Evolutionary conservation across 1,140 invertebrate species (phyloP), one percentile per base, ranked within the genome.

Genomic region (Heliconius melpomene): DNA sequence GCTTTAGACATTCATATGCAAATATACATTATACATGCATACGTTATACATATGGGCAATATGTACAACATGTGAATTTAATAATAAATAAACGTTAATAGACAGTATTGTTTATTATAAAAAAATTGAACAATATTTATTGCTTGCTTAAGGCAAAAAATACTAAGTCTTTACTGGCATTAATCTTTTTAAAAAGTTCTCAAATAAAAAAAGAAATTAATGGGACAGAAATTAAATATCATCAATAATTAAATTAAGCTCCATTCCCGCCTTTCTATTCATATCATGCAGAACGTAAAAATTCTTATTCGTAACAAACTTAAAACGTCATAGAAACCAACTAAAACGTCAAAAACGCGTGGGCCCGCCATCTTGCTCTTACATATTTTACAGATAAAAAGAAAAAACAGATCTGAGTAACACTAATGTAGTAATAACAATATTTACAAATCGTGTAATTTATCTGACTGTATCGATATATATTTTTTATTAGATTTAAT

Each of bases 271-370:
- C 54, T 2, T 26, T 60, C n/a, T 60, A 60, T 29, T 29, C 23
- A 13, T 66, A 66, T 29, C 60, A 66, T 66, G 60, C 60, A 66
- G 29, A 26, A 29, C 13, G n/a, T 57, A 60, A 52, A 52, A 52
- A 52, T 7, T 77, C 71, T 77, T 76, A 77, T n/a, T 26, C 75
- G 36, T 57, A 78, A 82, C 82, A 76, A 38, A 82, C 82, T 79
- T 84, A 79, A 82, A 84, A 85, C 84, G 83, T 84, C 84, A 85
- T 83, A 85, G 84, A 85, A 85, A 82, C 80, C 8, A 77, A 38
- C 72, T 79, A 66, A 74, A 74, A 70, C 74, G 70, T 36, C 74
- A 50, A 76, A 70, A 57, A 20, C 50, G 50, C 73, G 70, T 75
- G 57, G 72, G 82, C 38, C 82, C 76, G 77, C 75, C 50, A 79